Percentiles rank a stretch among this genome's conserved stretches.
These are phyloP conservation scores for Gisinianus flammeolus DNA, from an alignment of 2,888 invertebrate genomes.

Conservation along the genomic window DNA sequence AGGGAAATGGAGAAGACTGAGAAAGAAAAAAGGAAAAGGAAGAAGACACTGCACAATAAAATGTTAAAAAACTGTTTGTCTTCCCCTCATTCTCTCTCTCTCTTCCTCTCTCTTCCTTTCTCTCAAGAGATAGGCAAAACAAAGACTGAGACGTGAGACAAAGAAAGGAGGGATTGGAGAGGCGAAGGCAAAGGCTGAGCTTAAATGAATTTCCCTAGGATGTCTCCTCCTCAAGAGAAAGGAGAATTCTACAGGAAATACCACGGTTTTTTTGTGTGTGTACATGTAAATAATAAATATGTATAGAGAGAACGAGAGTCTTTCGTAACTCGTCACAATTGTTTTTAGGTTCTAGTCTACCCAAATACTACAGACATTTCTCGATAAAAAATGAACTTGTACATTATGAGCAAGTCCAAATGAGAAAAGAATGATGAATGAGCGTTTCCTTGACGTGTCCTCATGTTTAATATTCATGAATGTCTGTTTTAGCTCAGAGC, in stretches of 20 bases:
- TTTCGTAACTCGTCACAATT: too few relatives aligned
- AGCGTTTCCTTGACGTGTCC: neutral
- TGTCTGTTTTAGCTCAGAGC: constrained; percentile 33
- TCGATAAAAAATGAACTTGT: constrained; percentile 29
- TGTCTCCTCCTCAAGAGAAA: too few relatives aligned
- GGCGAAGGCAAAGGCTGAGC: too few relatives aligned
- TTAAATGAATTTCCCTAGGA: too few relatives aligned
- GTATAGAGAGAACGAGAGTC: too few relatives aligned
- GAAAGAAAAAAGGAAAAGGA: neutral
- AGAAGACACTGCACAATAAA: neutral
- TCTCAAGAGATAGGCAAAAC: too few relatives aligned
- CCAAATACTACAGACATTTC: too few relatives aligned
- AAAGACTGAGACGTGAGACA: neutral
- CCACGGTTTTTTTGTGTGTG: too few relatives aligned
- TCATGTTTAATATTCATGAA: constrained; percentile 28
- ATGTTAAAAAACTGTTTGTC: neutral
- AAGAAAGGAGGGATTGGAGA: neutral
- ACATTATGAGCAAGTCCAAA: constrained; percentile 35
- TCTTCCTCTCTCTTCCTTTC: neutral
- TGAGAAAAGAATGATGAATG: constrained; percentile 36
- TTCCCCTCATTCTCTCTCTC: neutral
- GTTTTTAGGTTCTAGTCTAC: too few relatives aligned
- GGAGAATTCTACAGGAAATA: too few relatives aligned
- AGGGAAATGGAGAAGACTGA: too few relatives aligned
- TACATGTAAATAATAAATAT: too few relatives aligned